These are phyloP conservation scores for Pavo muticus DNA, from an alignment of 2,113 vertebrate genomes.

Conservation along the genomic window DNA sequence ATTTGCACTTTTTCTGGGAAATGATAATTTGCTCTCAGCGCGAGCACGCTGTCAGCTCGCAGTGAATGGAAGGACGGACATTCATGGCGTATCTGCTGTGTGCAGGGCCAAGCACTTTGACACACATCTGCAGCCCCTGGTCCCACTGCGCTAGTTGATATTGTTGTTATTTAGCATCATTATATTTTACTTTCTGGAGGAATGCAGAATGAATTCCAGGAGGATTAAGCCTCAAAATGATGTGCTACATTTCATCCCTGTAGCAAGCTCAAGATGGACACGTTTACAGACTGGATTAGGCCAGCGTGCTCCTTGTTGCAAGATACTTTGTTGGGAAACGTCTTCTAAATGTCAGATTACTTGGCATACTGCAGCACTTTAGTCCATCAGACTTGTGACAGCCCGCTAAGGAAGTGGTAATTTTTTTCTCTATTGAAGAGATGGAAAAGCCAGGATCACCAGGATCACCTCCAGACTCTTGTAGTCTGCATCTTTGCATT, in stretches of 20 bases:
- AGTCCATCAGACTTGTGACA: not conserved
- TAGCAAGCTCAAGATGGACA: not conserved
- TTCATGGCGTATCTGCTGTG: not conserved
- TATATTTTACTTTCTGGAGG: not conserved
- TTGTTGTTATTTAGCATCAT: not conserved
- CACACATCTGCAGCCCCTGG: fast-evolving
- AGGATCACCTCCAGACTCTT: not conserved
- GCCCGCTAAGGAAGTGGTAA: not conserved
- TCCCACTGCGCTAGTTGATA: fast-evolving
- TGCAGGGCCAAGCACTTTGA: not conserved
- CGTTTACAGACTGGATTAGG: fast-evolving
- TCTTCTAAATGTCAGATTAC: fast-evolving
- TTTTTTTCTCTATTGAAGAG: not conserved
- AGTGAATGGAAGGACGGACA: fast-evolving
- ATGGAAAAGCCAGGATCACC: not conserved
- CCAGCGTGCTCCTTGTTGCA: not conserved
- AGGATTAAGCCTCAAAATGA: not conserved
- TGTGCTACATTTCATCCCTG: not conserved
- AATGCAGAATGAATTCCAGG: not conserved
- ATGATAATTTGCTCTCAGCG: not conserved
- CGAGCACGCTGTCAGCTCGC: not conserved
- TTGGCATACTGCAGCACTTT: no score
- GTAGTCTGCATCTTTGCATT: not conserved
- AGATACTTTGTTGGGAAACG: not conserved
- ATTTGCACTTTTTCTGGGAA: not conserved